These are phyloP conservation scores for Stichodactyla mertensii DNA, from an alignment of 64 coral and sea anemone species.

Conservation along the genomic window DNA sequence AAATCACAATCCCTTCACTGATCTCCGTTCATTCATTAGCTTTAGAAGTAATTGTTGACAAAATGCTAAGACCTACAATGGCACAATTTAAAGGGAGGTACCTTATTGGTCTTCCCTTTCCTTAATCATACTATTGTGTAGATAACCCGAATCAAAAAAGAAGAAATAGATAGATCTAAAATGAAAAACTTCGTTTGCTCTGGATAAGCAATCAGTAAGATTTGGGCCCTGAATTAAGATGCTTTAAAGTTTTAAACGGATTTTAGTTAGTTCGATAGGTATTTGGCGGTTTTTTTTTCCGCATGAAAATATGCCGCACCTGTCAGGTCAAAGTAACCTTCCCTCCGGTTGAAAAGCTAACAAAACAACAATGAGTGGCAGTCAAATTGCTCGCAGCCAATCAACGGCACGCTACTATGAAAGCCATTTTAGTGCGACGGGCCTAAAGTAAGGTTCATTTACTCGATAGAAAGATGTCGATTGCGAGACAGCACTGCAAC, in stretches of 20 bases:
- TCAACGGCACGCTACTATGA: slow-evolving; percentile 33
- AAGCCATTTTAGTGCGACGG: slow-evolving; percentile 37
- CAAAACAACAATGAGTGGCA: slow-evolving; percentile 27
- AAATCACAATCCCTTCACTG: slow-evolving; percentile 39
- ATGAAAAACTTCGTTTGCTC: slow-evolving; percentile 5
- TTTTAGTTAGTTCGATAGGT: not conserved
- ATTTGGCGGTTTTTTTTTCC: slow-evolving; percentile 17
- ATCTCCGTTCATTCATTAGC: slow-evolving; percentile 33
- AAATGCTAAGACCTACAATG: slow-evolving; percentile 33
- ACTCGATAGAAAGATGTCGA: slow-evolving; percentile 29
- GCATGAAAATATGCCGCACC: not conserved
- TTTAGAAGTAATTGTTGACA: slow-evolving; percentile 58
- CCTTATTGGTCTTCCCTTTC: slow-evolving; percentile 33
- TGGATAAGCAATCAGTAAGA: not conserved
- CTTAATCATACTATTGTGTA: not conserved
- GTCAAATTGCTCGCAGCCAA: slow-evolving; percentile 27
- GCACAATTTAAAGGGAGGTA: slow-evolving; percentile 33
- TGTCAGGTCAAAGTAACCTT: slow-evolving; percentile 1
- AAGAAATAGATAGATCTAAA: not conserved
- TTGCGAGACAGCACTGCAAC: not conserved
- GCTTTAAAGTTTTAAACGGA: slow-evolving; percentile 24
- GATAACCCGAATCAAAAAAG: not conserved
- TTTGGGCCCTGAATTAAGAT: slow-evolving; percentile 13
- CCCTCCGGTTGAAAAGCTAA: slow-evolving; percentile 21
- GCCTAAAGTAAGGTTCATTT: slow-evolving; percentile 1